These are phyloP conservation scores for Dorcus parallelipipedus DNA, from an alignment of 2,888 invertebrate genomes.

Conservation along the genomic window DNA sequence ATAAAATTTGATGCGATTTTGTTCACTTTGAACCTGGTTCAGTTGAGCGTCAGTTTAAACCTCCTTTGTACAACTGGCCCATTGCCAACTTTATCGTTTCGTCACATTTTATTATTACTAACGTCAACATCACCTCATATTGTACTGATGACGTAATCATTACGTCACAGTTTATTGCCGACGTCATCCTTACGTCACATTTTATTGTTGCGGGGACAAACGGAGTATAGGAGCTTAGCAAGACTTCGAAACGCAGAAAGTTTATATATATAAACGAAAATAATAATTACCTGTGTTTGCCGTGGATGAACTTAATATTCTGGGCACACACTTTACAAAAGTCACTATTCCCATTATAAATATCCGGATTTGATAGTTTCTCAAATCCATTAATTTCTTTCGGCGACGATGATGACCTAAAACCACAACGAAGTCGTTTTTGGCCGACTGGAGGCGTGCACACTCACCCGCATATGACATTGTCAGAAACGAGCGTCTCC, in stretches of 20 bases:
- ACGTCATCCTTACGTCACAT: no score
- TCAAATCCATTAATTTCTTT: conserved; percentile 44
- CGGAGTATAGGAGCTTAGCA: neutral
- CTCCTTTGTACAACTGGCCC: no score
- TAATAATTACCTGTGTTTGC: conserved; percentile 33
- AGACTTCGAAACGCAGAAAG: neutral
- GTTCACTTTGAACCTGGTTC: no score
- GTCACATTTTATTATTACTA: no score
- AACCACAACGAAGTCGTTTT: conserved; percentile 1
- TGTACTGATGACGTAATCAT: no score
- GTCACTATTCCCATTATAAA: conserved; percentile 32
- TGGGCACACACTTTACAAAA: conserved; percentile 42
- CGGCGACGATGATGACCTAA: conserved; percentile 37
- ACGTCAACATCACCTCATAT: no score
- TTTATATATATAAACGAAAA: neutral
- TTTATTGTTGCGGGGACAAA: no score
- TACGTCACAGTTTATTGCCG: no score
- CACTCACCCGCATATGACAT: conserved; percentile 30
- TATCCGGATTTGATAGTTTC: conserved; percentile 34
- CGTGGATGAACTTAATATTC: conserved; percentile 37
- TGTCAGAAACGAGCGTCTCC: conserved; percentile 52
- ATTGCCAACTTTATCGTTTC: no score
- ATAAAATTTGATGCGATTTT: no score
- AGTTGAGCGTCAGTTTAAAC: no score
- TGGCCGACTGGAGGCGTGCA: neutral